These are phyloP conservation scores for Cosmia trapezina DNA, from an alignment of 2,888 invertebrate species.

Conservation along the genomic window DNA sequence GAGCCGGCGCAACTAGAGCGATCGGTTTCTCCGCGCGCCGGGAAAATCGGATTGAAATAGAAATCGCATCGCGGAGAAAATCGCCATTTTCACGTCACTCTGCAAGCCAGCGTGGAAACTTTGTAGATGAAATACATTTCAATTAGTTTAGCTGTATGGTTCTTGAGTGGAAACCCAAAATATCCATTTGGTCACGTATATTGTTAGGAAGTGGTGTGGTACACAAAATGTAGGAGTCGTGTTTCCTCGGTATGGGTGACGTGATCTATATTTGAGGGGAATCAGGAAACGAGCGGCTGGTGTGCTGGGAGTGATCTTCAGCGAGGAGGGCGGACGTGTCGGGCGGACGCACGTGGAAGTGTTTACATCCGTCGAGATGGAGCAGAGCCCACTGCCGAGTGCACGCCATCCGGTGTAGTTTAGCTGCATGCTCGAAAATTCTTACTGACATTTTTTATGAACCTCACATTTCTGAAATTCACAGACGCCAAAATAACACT, in stretches of 20 bases:
- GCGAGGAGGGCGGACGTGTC: conserved; percentile 66
- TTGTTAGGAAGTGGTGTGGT: conserved; percentile 2
- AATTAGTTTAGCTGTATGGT: conserved; percentile 40
- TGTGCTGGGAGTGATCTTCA: conserved; percentile 70
- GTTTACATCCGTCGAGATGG: conserved; percentile 82
- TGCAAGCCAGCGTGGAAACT: conserved; percentile 81
- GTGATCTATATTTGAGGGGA: conserved; percentile 58
- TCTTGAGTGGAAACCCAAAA: conserved; percentile 12
- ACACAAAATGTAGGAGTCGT: conserved; percentile 6
- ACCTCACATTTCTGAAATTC: conserved; percentile 1
- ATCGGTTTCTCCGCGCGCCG: conserved; percentile 89
- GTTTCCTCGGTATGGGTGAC: conserved; percentile 41
- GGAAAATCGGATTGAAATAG: conserved; percentile 91
- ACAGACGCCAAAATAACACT: conserved; percentile 35
- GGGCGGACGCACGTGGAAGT: conserved; percentile 85
- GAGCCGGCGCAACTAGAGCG: conserved; percentile 87
- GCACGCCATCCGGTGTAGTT: conserved; percentile 71
- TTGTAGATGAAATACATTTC: conserved; percentile 56
- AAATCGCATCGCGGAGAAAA: conserved; percentile 88
- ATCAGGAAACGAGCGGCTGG: conserved; percentile 63
- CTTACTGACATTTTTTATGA: conserved; percentile 31
- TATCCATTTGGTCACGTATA: conserved; percentile 15
- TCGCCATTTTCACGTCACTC: conserved; percentile 86
- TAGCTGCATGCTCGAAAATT: conserved; percentile 63
- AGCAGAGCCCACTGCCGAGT: conserved; percentile 66